Evolutionary conservation across 2,888 invertebrate genomes (phyloP).

Genomic region (Pyralis farinalis): DNA sequence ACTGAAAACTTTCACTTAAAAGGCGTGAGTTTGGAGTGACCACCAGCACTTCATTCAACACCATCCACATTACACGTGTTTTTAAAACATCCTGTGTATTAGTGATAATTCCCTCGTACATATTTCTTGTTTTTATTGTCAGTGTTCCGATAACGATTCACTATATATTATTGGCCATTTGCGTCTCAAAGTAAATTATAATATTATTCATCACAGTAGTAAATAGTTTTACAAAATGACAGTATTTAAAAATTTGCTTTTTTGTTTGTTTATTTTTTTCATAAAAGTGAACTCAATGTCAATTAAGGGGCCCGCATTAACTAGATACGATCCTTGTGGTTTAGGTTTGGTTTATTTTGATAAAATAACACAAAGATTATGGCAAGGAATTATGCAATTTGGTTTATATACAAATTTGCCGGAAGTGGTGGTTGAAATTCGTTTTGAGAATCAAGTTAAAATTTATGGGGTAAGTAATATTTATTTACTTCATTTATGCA

Average conservation of each 20-base stretch:
- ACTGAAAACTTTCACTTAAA: constrained; percentile 52
- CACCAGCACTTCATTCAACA: constrained; percentile 20
- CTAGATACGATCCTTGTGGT: constrained; percentile 63
- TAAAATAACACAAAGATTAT: constrained; percentile 39
- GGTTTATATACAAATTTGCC: constrained; percentile 41
- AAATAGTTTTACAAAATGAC: background rate
- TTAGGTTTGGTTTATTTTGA: constrained; percentile 61
- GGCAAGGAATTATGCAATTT: constrained; percentile 53
- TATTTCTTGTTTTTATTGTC: constrained; percentile 10
- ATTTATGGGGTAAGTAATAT: constrained; percentile 46
- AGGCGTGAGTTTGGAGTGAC: constrained; percentile 26
- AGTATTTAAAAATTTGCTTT: background rate
- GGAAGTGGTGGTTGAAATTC: constrained; percentile 42
- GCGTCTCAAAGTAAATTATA: background rate
- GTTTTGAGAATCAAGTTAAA: constrained; percentile 44
- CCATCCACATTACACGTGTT: constrained; percentile 16
- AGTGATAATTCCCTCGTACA: constrained; percentile 13
- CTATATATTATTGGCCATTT: constrained; percentile 1
- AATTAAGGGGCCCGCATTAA: constrained; percentile 48
- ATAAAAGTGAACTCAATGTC: constrained; percentile 43
- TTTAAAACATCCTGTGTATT: constrained; percentile 37
- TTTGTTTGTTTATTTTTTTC: constrained; percentile 14
- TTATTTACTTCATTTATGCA: too few species aligned
- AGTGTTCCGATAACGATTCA: constrained; percentile 1
- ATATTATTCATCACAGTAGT: too few species aligned